These are phyloP conservation scores for Tauraco hartlaubi DNA, from an alignment of 2,797 vertebrate species.

Conservation along the genomic window DNA sequence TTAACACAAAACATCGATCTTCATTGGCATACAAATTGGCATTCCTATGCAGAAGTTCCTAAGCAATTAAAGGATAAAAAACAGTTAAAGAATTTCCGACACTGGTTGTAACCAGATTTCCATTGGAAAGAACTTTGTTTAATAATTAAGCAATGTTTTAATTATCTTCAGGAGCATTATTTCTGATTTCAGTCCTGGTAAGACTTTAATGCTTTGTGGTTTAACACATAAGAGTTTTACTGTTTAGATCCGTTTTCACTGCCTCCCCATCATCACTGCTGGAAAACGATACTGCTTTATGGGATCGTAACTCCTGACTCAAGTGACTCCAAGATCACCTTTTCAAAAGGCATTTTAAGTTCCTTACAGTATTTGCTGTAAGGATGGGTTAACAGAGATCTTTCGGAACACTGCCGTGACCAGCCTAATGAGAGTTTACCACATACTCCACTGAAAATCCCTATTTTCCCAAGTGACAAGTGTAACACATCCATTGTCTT, in stretches of 20 bases:
- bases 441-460: neutral
- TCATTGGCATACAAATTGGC: neutral
- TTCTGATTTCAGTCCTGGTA: neutral
- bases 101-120: constrained; percentile 16
- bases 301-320: neutral
- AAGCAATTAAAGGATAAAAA: neutral
- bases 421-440: neutral
- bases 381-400: neutral
- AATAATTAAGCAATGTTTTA: constrained; percentile 60
- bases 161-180: constrained; percentile 39
- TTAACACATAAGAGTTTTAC: constrained; percentile 31
- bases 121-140: constrained; percentile 30
- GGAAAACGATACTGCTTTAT: neutral
- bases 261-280: neutral
- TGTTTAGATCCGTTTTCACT: neutral
- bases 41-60: neutral
- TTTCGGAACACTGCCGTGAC: neutral
- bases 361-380: neutral
- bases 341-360: neutral
- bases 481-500: neutral
- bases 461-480: neutral
- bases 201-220: constrained; percentile 13
- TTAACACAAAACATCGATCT: neutral
- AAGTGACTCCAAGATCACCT: constrained; percentile 3
- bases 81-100: neutral